These are phyloP conservation scores for Bruchidius siliquastri DNA, from an alignment of 2,888 invertebrate species.

Conservation along the genomic window DNA sequence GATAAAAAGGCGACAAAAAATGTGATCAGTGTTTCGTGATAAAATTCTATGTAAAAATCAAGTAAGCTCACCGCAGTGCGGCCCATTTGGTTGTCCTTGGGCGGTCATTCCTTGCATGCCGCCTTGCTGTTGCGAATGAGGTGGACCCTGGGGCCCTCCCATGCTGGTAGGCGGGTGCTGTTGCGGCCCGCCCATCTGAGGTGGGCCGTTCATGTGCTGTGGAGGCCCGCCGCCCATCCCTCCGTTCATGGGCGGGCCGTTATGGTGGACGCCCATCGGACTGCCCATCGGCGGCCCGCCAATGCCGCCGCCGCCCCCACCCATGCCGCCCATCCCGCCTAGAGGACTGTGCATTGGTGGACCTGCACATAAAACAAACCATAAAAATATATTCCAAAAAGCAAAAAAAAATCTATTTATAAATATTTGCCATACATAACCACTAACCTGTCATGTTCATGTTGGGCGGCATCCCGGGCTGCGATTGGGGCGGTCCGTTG, in stretches of 20 bases:
- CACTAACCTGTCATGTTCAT: constrained; percentile 21
- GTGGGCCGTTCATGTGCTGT: constrained; percentile 60
- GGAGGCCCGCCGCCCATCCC: constrained; percentile 47
- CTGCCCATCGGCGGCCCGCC: constrained; percentile 35
- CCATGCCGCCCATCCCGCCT: constrained; percentile 60
- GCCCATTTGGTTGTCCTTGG: constrained; percentile 46
- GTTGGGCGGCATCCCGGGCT: constrained; percentile 42
- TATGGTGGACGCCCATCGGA: constrained; percentile 24
- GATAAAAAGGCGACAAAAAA: too few relatives aligned
- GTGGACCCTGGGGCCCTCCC: constrained; percentile 50
- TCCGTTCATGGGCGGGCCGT: constrained; percentile 63
- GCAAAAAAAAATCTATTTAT: neutral
- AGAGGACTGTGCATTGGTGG: constrained; percentile 59
- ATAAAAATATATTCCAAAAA: neutral
- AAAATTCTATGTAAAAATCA: too few relatives aligned
- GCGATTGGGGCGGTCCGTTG: constrained; percentile 48
- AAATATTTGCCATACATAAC: too few relatives aligned
- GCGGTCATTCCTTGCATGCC: neutral
- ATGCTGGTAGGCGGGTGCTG: constrained; percentile 50
- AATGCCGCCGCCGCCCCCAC: constrained; percentile 44
- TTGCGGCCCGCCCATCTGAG: constrained; percentile 58
- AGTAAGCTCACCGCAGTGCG: constrained; percentile 9
- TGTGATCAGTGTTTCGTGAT: too few relatives aligned
- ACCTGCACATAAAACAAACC: too few relatives aligned
- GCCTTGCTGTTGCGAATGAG: neutral